Evolutionary conservation across 1,140 invertebrate genomes (phyloP).

Genomic region (Diprion similis): DNA sequence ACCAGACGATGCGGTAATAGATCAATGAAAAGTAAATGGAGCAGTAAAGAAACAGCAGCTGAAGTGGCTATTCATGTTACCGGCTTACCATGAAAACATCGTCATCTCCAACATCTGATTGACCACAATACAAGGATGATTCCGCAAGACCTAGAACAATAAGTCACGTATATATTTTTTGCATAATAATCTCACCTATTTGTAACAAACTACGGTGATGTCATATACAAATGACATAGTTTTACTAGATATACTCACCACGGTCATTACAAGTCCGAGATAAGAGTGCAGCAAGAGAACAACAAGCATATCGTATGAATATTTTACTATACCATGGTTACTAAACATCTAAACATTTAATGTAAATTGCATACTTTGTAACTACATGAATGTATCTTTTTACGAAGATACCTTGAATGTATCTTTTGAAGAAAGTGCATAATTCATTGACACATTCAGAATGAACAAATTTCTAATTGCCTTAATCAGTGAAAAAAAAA

Average conservation of each 20-base stretch:
- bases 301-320: constrained; percentile 3
- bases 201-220: neutral
- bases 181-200: constrained; percentile 1
- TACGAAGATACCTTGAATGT: too few species aligned
- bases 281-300: neutral
- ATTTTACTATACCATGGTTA: neutral
- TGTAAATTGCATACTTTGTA: neutral
- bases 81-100: constrained; percentile 83
- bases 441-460: too few species aligned
- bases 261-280: neutral
- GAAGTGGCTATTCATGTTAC: constrained; percentile 1
- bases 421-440: too few species aligned
- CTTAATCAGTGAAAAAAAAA: too few species aligned
- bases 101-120: constrained; percentile 77
- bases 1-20: neutral
- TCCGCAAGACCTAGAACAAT: constrained; percentile 62
- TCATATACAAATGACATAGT: neutral
- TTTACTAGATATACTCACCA: constrained; percentile 9
- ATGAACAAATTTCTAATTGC: too few species aligned
- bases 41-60: neutral
- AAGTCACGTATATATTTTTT: constrained; percentile 20
- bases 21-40: constrained; percentile 23
- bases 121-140: constrained; percentile 50
- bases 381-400: too few species aligned
- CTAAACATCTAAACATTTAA: neutral